These are phyloP conservation scores for Campoletis sonorensis DNA, from an alignment of 1,140 invertebrate genomes.

Conservation along the genomic window DNA sequence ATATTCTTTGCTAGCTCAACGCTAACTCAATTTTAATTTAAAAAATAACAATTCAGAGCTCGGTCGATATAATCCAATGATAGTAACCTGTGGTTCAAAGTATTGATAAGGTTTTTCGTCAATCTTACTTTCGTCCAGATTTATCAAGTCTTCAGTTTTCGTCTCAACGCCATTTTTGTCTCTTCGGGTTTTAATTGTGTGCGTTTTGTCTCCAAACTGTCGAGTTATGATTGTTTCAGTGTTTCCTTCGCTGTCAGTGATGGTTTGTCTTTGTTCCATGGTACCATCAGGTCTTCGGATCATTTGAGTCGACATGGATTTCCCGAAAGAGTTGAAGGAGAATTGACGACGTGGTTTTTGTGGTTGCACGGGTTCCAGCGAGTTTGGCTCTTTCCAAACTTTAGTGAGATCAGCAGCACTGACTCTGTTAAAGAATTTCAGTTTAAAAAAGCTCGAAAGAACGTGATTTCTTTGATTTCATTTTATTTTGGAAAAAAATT, in stretches of 20 bases:
- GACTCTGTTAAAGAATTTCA: constrained; percentile 60
- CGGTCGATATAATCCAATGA: no score
- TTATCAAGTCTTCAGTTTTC: constrained; percentile 72
- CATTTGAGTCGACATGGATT: constrained; percentile 68
- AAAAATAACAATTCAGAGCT: no score
- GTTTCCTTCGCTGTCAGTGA: constrained; percentile 76
- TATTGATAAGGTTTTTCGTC: no score
- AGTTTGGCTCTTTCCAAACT: constrained; percentile 63
- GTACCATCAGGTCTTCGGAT: constrained; percentile 72
- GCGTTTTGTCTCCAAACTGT: constrained; percentile 73
- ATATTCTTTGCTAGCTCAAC: no score
- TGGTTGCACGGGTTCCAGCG: constrained; percentile 17
- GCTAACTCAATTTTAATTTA: no score
- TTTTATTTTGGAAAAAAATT: constrained; percentile 8
- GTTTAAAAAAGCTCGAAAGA: neutral
- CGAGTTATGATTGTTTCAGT: constrained; percentile 74
- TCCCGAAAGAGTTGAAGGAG: constrained; percentile 59
- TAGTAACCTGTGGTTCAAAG: no score
- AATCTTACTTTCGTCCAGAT: constrained; percentile 75
- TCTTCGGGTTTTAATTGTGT: constrained; percentile 70
- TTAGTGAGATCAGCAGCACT: constrained; percentile 68
- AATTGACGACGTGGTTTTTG: constrained; percentile 27
- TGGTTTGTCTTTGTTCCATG: constrained; percentile 71
- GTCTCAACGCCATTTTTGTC: constrained; percentile 75
- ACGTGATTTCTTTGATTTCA: neutral